phyloP scores from a whole-genome alignment of 2,888 invertebrate genomes.

The Eristalis pertinax region DNA sequence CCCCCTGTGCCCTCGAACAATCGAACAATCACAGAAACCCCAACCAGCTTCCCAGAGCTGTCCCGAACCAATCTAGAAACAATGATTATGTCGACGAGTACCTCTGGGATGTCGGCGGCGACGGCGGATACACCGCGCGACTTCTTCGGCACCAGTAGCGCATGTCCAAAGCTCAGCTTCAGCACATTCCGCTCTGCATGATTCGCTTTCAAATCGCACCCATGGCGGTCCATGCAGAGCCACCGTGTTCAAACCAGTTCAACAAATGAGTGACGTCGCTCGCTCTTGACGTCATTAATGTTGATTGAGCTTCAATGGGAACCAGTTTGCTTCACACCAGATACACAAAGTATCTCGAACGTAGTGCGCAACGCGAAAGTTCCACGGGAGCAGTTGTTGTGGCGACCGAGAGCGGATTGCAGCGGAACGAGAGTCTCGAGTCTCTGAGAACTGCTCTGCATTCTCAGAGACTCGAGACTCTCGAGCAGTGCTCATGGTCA shows the following conservation, averaged over 20 bases:
- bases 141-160: slow-evolving; percentile 40
- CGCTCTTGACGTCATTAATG: slow-evolving; percentile 60
- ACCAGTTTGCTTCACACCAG: slow-evolving; percentile 30
- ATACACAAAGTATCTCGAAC: slow-evolving; percentile 16
- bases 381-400: not conserved
- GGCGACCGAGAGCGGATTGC: slow-evolving; percentile 15
- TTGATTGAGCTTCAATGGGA: slow-evolving; percentile 30
- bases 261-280: slow-evolving; percentile 47
- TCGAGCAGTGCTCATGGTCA: slow-evolving; percentile 13
- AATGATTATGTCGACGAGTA: not conserved
- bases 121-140: not conserved
- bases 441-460: slow-evolving; percentile 30
- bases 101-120: not conserved
- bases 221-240: slow-evolving; percentile 24
- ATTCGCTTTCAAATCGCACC: slow-evolving; percentile 55
- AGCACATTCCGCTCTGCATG: slow-evolving; percentile 55
- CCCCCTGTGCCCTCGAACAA: slow-evolving; percentile 9
- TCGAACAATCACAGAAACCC: slow-evolving; percentile 25
- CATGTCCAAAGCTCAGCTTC: slow-evolving; percentile 60
- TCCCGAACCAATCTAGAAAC: not conserved
- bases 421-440: slow-evolving; percentile 49
- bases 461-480: too few species aligned
- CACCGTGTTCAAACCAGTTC: slow-evolving; percentile 38
- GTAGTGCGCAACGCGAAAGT: slow-evolving; percentile 65
- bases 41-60: not conserved